Evolutionary conservation across 2,888 invertebrate species (phyloP).

Genomic region (Odontothrips loti): DNA sequence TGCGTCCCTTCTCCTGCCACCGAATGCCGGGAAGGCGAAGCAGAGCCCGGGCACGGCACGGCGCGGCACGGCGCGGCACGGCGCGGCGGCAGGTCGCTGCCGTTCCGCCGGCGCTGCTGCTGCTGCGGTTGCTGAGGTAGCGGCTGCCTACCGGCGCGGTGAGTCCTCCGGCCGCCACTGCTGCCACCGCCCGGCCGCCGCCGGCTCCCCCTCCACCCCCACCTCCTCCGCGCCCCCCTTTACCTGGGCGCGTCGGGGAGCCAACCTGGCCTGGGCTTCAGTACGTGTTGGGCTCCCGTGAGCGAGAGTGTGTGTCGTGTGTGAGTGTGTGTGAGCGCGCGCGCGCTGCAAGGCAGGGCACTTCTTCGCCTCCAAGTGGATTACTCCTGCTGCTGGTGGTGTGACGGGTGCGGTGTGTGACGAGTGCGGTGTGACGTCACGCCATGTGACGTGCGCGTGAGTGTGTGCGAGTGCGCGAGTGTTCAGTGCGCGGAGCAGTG

Average conservation of each 20-base stretch:
- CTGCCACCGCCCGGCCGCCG: not conserved
- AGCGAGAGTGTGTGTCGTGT: not conserved
- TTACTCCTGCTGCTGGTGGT: not conserved
- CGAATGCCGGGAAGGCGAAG: not conserved
- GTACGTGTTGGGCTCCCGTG: slow-evolving; percentile 17
- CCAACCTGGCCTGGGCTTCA: slow-evolving; percentile 11
- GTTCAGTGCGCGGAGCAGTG: not conserved
- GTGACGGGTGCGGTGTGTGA: not conserved
- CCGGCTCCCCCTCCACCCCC: slow-evolving; percentile 23
- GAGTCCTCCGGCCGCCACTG: not conserved
- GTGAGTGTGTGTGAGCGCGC: not conserved
- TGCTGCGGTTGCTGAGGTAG: not conserved
- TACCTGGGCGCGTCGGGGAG: slow-evolving; percentile 11
- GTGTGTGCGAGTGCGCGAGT: not conserved
- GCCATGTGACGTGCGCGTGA: not conserved
- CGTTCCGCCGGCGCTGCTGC: not conserved
- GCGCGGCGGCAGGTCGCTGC: not conserved
- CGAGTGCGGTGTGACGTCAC: not conserved
- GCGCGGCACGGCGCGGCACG: too few species aligned
- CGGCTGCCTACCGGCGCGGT: not conserved
- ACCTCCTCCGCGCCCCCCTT: slow-evolving; percentile 27
- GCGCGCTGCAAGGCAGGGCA: not conserved
- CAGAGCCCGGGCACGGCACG: too few species aligned
- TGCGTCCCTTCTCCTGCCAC: slow-evolving; percentile 5
- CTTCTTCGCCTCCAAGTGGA: too few species aligned